Percentiles rank a stretch among this genome's conserved stretches.
Evolutionary conservation across 2,113 vertebrate species (phyloP).

Genomic region (Lepisosteus osseus): DNA sequence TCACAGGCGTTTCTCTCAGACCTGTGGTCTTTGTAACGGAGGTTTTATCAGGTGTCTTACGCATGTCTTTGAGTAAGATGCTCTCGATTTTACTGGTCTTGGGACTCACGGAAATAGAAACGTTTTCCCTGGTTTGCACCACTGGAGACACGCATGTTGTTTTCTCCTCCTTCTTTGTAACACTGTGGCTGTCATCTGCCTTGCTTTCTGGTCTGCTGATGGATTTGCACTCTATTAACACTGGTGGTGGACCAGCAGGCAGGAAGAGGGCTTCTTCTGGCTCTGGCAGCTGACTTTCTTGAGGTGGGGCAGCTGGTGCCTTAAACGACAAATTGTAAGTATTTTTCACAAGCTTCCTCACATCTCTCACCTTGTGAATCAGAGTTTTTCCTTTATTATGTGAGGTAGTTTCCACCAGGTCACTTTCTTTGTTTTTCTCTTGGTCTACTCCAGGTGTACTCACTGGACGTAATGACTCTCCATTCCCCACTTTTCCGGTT

Average conservation of each 20-base stretch:
- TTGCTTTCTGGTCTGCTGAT: constrained; percentile 64
- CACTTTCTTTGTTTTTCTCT: constrained; percentile 11
- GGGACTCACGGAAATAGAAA: constrained; percentile 21
- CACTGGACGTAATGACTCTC: constrained; percentile 4
- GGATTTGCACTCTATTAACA: constrained; percentile 70
- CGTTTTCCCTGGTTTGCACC: constrained; percentile 20
- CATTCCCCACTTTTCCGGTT: constrained; percentile 28
- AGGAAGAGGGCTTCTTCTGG: not conserved
- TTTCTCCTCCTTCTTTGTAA: constrained; percentile 25
- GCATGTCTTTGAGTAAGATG: constrained; percentile 1
- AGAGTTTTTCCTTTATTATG: constrained; percentile 47
- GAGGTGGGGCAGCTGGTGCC: constrained; percentile 21
- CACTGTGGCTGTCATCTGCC: constrained; percentile 12
- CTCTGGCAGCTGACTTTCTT: constrained; percentile 16
- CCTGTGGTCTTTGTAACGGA: constrained; percentile 17
- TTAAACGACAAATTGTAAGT: constrained; percentile 79
- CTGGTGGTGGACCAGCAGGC: constrained; percentile 27
- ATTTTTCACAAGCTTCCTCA: constrained; percentile 84
- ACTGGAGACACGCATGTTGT: constrained; percentile 24
- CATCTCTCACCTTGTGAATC: constrained; percentile 77
- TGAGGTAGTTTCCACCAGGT: constrained; percentile 25
- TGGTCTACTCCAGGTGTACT: constrained; percentile 12
- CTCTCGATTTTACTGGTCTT: constrained; percentile 17
- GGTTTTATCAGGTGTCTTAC: constrained; percentile 20
- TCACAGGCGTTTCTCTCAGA: not conserved